Base-by-base conservation (phyloP, 2,113 vertebrate species). In the Epinephelus moara region DNA sequence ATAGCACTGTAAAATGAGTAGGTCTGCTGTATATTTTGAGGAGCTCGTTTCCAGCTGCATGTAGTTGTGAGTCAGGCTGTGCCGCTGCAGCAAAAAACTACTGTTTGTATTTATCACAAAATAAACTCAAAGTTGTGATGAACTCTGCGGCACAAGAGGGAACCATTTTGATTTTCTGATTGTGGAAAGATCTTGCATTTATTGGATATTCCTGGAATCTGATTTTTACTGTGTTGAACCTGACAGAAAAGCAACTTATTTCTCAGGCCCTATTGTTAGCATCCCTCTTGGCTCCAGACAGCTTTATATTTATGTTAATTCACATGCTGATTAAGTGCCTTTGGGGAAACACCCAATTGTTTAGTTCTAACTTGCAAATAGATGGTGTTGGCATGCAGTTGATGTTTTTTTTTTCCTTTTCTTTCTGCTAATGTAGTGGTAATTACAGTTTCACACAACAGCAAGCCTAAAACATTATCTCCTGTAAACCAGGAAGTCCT, bases 231-330 rank as follows among this genome's bases (percentile, higher is more conserved):
- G 14, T 21, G 57, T 71, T 75, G 19, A 10, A 11, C 30, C 45
- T 61, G 59, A 70, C 27, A 82, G 55, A 56, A 83, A 78, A 56
- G 4, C 27, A 15, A 1, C 10, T 30, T 0, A 19, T 50, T 49
- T 47, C 45, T 61, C 5, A 0, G 17, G 27, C 33, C 5, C 1
- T 4, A 1, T 72, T 70, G 0, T 61, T 9, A 72, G 21, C 12
- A 47, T 56, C 14, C 21, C 30, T n/a, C 27, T 71, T 75, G 49
- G 60, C 59, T 78, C 13, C 42, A 59, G 57, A 42, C 14, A 23
- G 23, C 49, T 61, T 81, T 45, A 40, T 77, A 52, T 78, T 86
- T 59, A 79, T 85, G 84, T 56, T 81, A 61, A 86, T 85, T 76
- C 33, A 42, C 53, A 45, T 25, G 23, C 18, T 85, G 81, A 53